Evolutionary conservation across 1,140 invertebrate species (phyloP), one percentile per base, ranked within the genome.

Genomic region (Pinna nobilis): DNA sequence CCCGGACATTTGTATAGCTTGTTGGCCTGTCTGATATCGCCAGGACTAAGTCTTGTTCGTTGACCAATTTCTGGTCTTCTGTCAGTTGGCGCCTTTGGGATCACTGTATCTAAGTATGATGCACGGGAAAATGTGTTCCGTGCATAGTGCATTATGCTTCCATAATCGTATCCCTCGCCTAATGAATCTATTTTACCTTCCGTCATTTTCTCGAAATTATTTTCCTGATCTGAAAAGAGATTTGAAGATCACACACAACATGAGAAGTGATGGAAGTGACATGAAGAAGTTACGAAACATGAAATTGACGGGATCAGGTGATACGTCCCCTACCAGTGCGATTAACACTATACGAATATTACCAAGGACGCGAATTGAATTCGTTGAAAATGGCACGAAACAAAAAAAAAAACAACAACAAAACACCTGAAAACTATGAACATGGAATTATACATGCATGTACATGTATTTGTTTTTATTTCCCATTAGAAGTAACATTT

Each of bases 181-280:
- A 98, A 89, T 0, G 97, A 98, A 81, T 99, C 96, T 0, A 99
- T 97, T 90, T 99, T 97, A 74, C 97, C 95, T 4, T 94, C 92
- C 11, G 96, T 96, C 49, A 98, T 88, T 88, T 98, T 98, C 86
- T 99, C 98, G 89, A 99, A 99, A 88, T 99, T 99, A 88, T 99
- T 59, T 32, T 59, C 55, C 33, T 59, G 55, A 35, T 59, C 55
- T 59, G 32, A 32, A 59, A 59, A 20, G 50, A 53, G 9, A 25
- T n/a, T n/a, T n/a, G n/a, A n/a, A n/a, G n/a, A 35, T 59, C 33
- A 13, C 15, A 47, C 15, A 20, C 15, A 47, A 47, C 15, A 47
- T 15, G 20, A 47, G 20, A 47, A 15, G 3, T 47, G 15, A 15
- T 47, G 44, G 15, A 4, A 47, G 5, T 20, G 0, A 7, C 6